phyloP scores from a whole-genome alignment of 2,888 invertebrate species.

The Anaspis maculata region DNA sequence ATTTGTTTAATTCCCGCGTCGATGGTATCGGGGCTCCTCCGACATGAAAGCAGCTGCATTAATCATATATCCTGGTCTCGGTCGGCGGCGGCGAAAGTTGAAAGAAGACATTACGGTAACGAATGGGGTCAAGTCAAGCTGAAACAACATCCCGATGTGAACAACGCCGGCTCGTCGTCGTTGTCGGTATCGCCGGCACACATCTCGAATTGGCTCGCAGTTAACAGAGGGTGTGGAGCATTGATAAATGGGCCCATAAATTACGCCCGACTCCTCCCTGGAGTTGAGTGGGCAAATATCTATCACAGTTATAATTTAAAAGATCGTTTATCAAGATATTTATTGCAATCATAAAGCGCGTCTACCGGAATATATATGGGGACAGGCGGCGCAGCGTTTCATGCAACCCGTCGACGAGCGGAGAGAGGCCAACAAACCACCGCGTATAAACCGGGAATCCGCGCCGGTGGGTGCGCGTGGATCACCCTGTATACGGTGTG shows the following conservation, averaged over 20 bases:
- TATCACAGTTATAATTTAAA: slow-evolving; percentile 46
- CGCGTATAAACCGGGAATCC: too few species aligned
- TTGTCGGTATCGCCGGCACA: slow-evolving; percentile 44
- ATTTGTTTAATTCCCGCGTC: slow-evolving; percentile 28
- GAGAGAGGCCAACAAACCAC: too few species aligned
- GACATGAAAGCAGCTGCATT: slow-evolving; percentile 29
- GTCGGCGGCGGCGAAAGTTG: slow-evolving; percentile 38
- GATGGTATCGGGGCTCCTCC: slow-evolving; percentile 25
- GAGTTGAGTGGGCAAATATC: slow-evolving; percentile 46
- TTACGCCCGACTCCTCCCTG: slow-evolving; percentile 42
- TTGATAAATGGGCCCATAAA: slow-evolving; percentile 46
- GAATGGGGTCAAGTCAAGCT: slow-evolving; percentile 43
- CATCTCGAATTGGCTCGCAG: slow-evolving; percentile 51
- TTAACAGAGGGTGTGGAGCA: slow-evolving; percentile 45
- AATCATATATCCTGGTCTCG: slow-evolving; percentile 24
- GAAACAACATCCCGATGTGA: slow-evolving; percentile 41
- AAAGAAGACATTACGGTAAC: slow-evolving; percentile 44
- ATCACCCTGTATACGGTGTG: too few species aligned
- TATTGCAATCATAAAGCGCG: slow-evolving; percentile 44
- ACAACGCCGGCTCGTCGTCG: too few species aligned
- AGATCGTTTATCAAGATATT: slow-evolving; percentile 45
- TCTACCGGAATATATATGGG: slow-evolving; percentile 33
- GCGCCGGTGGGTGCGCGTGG: too few species aligned
- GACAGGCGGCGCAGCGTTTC: slow-evolving; percentile 27
- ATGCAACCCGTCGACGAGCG: neutral